Evolutionary conservation across 2,888 invertebrate genomes (phyloP).

Genomic region (Punctoribates punctum): DNA sequence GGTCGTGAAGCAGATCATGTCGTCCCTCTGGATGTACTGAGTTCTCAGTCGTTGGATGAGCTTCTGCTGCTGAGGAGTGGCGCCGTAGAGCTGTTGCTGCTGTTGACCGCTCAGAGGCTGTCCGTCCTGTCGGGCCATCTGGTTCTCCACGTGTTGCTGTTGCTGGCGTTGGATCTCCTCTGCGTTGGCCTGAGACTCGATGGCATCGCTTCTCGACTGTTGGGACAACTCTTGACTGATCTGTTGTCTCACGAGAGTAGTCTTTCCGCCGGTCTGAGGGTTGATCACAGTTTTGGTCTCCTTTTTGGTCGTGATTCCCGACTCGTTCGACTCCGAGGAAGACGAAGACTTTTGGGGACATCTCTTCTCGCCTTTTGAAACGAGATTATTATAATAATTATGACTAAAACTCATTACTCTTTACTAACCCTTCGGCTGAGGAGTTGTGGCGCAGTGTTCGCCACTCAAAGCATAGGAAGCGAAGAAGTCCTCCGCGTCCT

Average conservation of each 20-base stretch:
- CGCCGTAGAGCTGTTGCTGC: neutral
- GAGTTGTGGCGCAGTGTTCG: constrained; percentile 38
- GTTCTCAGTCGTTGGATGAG: constrained; percentile 36
- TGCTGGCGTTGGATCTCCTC: constrained; percentile 22
- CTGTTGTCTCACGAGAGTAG: neutral
- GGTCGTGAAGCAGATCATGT: constrained; percentile 45
- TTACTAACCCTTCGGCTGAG: constrained; percentile 17
- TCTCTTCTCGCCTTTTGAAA: constrained; percentile 25
- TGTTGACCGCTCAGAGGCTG: neutral
- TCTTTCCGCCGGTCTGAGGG: too few species aligned
- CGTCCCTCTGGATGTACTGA: constrained; percentile 31
- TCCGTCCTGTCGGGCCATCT: neutral
- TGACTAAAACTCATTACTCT: neutral
- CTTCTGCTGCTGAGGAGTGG: constrained; percentile 27
- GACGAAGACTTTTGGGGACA: constrained; percentile 31
- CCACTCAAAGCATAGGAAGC: constrained; percentile 42
- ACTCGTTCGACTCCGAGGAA: neutral
- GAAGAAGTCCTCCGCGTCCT: constrained; percentile 43
- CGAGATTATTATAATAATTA: too few species aligned
- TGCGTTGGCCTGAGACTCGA: neutral
- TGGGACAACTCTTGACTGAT: neutral
- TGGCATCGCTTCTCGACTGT: neutral
- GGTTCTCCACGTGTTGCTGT: constrained; percentile 7
- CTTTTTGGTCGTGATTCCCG: neutral
- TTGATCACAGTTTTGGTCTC: neutral